Evolutionary conservation across 2,113 vertebrate species (phyloP), one percentile per base, ranked within the genome.

Genomic region (Lagopus leucura): DNA sequence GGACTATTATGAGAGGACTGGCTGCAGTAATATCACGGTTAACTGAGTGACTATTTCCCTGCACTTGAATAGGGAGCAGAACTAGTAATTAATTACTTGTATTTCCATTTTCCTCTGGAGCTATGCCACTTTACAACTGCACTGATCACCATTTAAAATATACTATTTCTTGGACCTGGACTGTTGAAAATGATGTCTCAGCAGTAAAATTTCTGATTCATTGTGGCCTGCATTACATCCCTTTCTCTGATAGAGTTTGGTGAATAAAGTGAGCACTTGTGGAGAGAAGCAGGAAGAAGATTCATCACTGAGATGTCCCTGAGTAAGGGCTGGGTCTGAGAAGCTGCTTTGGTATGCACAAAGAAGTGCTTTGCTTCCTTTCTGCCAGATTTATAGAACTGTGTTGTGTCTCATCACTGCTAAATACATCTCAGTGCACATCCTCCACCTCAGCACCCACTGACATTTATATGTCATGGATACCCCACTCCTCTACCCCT

Each of bases 331-430:
- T 6, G 45, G 1, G 4, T 24, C 25, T 4, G 1, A 82, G 77
- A 10, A 57, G 1, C 19, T 38, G 64, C 55, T 48, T 43, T 0
- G 1, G 24, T 2, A 1, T n/a, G 2, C 3, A 2, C 1, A 1
- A 40, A 48, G 28, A 30, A 60, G 24, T 16, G 6, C 52, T 83
- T 75, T 11, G 13, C 52, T 57, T 65, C 66, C 65, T 55, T 27
- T 15, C 7, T 11, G 8, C 1, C 15, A 12, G 52, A 2, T 27
- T 30, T 7, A 3, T 4, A 8, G 65, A 45, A 12, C 65, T 55
- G 19, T 45, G 12, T 16, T 42, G n/a, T 34, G 24, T 28, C 63
- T 70, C 22, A 6, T 5, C 45, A 2, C 18, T 32, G 67, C 65
- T 34, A 17, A 50, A 8, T 6, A 7, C 7, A 4, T 16, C 40